Conservation (phyloP, 2,888 invertebrate species). For the Leptopterna dolabrata region DNA sequence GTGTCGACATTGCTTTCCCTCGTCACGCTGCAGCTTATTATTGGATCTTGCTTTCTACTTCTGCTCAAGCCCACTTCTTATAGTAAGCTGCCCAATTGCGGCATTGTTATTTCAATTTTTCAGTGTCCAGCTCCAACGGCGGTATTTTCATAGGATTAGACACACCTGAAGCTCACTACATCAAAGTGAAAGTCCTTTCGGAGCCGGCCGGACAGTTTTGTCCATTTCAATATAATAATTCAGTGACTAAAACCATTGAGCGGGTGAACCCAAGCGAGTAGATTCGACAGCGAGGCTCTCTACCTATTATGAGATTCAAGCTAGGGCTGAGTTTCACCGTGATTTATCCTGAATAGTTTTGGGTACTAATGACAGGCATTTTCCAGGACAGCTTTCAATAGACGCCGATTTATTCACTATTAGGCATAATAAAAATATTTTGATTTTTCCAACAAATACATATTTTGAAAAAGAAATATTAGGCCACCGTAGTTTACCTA, state of each 20-base stretch:
- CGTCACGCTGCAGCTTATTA: neutral
- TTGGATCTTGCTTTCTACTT: neutral
- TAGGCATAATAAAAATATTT: no score
- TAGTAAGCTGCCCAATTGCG: neutral
- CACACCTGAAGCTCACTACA: neutral
- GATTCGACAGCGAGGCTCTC: neutral
- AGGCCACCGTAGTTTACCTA: no score
- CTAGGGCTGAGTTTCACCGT: neutral
- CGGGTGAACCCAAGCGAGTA: neutral
- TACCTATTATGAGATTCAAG: neutral
- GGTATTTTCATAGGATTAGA: constrained; percentile 7
- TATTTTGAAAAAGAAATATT: no score
- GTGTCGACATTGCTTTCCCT: neutral
- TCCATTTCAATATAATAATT: constrained; percentile 31
- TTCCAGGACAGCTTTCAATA: no score
- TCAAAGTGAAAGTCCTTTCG: neutral
- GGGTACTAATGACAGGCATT: no score
- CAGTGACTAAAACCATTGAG: neutral
- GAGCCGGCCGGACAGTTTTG: neutral
- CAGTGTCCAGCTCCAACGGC: neutral
- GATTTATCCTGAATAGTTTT: neutral
- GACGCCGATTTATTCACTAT: no score
- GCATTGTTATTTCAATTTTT: constrained; percentile 8
- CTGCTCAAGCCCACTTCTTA: neutral
- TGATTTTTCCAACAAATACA: no score